phyloP scores from a whole-genome alignment of 2,888 invertebrate species.

The Microctonus aethiopoides region DNA sequence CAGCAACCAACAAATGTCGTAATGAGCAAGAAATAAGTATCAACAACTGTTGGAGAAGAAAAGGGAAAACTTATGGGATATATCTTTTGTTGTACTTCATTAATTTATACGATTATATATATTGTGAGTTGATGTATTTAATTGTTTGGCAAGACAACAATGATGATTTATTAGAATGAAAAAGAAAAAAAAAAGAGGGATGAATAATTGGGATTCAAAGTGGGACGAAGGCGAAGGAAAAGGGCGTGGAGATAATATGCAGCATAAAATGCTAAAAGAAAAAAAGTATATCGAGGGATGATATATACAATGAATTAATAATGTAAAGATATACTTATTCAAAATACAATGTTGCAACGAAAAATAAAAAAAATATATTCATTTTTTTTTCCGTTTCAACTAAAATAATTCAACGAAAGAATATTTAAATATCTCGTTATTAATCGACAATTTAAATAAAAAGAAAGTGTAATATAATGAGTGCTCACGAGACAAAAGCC shows the following conservation, averaged over 20 bases:
- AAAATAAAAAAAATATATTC: background rate
- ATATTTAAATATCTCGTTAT: background rate
- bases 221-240: background rate
- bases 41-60: background rate
- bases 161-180: background rate
- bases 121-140: background rate
- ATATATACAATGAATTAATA: background rate
- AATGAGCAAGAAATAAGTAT: background rate
- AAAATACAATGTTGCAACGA: background rate
- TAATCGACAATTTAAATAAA: background rate
- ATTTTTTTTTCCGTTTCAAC: too few relatives aligned
- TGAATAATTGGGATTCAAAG: background rate
- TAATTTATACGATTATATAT: background rate
- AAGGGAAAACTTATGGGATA: background rate
- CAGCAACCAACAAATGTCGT: background rate
- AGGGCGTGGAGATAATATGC: background rate
- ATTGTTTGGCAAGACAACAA: background rate
- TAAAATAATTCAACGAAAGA: background rate
- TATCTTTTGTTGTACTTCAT: background rate
- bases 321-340: background rate
- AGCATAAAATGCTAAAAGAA: too few relatives aligned
- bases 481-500: slow-evolving; percentile 10
- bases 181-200: background rate
- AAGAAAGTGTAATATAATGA: slow-evolving; percentile 22
- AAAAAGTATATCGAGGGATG: too few relatives aligned